phyloP scores from a whole-genome alignment of 2,113 vertebrate genomes.

The Conger conger region DNA sequence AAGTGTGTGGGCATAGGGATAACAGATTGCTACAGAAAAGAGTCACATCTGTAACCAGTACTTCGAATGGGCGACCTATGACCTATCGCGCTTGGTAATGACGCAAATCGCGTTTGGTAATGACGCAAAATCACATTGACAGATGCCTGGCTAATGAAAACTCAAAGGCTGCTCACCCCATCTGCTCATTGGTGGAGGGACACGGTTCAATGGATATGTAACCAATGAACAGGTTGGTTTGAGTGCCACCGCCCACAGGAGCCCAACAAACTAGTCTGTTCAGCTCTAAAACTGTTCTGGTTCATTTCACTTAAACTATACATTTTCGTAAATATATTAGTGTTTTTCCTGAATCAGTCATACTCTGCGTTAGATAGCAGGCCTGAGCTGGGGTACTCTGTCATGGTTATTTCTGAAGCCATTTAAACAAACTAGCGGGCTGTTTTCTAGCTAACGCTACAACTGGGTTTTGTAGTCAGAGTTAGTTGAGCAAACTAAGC shows the following conservation, averaged over 20 bases:
- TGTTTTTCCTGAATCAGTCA: neutral
- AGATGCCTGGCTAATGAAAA: neutral
- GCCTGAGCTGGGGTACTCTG: no score
- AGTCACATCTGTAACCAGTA: neutral
- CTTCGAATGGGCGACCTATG: neutral
- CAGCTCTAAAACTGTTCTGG: constrained; percentile 16
- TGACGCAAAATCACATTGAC: neutral
- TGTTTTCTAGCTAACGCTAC: neutral
- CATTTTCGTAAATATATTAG: neutral
- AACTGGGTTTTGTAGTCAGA: neutral
- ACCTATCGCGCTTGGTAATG: constrained; percentile 16
- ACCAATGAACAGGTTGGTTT: constrained; percentile 16
- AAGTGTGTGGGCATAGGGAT: no score
- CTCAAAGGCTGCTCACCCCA: neutral
- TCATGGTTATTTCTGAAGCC: no score
- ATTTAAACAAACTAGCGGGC: no score
- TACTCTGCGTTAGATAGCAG: neutral
- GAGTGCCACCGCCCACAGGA: neutral
- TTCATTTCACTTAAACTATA: neutral
- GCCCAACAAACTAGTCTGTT: neutral
- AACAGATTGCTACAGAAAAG: no score
- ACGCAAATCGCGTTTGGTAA: constrained; percentile 34
- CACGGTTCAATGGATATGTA: neutral
- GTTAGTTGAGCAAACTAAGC: neutral
- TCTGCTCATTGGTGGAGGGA: neutral